phyloP scores from a whole-genome alignment of 2,888 invertebrate genomes.

The Elmis aenea region DNA sequence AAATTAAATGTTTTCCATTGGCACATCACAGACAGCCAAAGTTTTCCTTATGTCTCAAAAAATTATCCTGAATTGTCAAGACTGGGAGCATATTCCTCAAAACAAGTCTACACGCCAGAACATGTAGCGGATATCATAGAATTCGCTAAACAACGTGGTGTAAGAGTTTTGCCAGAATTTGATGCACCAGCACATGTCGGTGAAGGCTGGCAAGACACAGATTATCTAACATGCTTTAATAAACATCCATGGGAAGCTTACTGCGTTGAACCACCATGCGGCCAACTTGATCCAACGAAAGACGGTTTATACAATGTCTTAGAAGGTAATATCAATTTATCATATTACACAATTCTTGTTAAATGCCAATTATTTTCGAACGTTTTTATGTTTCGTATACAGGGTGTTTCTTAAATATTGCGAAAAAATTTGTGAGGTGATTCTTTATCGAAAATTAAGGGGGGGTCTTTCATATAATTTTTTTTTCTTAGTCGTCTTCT shows the following conservation, averaged over 20 bases:
- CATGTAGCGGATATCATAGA: constrained; percentile 58
- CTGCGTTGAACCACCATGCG: constrained; percentile 82
- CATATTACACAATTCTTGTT: neutral
- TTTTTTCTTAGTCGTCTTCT: too few relatives aligned
- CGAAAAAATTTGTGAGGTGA: too few relatives aligned
- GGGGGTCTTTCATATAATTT: too few relatives aligned
- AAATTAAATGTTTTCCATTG: constrained; percentile 94
- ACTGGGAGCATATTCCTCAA: constrained; percentile 73
- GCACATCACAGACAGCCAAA: constrained; percentile 91
- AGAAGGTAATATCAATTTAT: constrained; percentile 38
- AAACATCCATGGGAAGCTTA: constrained; percentile 68
- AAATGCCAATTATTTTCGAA: neutral
- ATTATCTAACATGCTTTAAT: constrained; percentile 63
- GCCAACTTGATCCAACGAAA: constrained; percentile 72
- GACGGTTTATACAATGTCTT: constrained; percentile 63
- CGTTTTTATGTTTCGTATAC: constrained; percentile 1
- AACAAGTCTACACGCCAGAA: constrained; percentile 59
- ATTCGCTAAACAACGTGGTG: constrained; percentile 68
- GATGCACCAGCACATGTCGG: constrained; percentile 89
- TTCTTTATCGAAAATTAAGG: too few relatives aligned
- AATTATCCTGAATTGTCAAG: constrained; percentile 66
- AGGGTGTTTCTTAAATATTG: too few relatives aligned
- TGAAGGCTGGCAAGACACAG: constrained; percentile 75
- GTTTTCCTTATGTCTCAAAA: constrained; percentile 81
- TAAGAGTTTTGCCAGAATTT: constrained; percentile 85